Evolutionary conservation across 2,113 vertebrate species (phyloP), one percentile per base, ranked within the genome.

Genomic region (Bujurquina vittata): DNA sequence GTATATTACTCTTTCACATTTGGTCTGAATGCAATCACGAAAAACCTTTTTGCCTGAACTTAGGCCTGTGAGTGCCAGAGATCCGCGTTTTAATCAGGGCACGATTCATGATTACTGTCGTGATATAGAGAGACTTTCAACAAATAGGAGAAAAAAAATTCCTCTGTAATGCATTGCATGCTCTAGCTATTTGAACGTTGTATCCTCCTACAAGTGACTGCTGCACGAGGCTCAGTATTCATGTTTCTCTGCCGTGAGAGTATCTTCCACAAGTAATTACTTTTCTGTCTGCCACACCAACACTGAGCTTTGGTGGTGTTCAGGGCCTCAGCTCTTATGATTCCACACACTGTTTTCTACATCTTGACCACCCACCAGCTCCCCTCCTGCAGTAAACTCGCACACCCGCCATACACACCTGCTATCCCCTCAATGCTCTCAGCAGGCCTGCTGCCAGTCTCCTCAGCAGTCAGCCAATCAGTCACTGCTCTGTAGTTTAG

Each of bases 391-490:
- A 29, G 57, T 56, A 52, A 84, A 56, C 65, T 69, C 60, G 37
- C 57, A 69, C 56, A 72, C 11, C 15, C 62, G n/a, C 54, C 79
- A 17, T 84, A 84, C 83, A 84, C 88, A 88, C 89, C 89, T 91
- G 92, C 87, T 85, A 46, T 29, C 61, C 67, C 59, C 75, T 84
- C 80, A 56, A 17, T 0, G 75, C 77, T 84, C 88, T 85, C 92
- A 87, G 88, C 91, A 84, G 87, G 88, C 69, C 49, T 65, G 65
- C 80, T 43, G 65, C 81, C 83, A 35, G 81, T 81, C 80, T 61
- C 60, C 84, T 33, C 84, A 77, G 83, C 89, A 84, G 92, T 81
- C 86, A 62, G 73, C 92, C 89, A 83, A 89, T 88, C 90, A 88
- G 82, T 77, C 17, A 11, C n/a, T 9, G 75, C 82, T 84, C 79